phyloP scores from a whole-genome alignment of 1,140 invertebrate species.

The Zaprionus gabonicus region DNA sequence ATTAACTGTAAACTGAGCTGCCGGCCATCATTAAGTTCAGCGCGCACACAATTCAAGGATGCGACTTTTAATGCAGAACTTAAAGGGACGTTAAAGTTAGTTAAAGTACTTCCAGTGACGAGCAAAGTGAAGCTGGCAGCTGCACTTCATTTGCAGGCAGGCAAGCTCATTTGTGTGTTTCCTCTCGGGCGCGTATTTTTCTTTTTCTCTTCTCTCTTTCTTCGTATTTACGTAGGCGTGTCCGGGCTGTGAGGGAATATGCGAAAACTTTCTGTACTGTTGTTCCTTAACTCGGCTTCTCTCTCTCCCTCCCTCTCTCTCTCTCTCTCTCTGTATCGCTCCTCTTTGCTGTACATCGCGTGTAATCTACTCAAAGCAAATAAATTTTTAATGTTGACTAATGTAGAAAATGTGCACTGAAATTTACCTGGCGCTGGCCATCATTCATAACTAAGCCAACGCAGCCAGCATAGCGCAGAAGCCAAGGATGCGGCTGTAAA shows the following conservation, averaged over 20 bases:
- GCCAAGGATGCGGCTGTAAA: constrained; percentile 37
- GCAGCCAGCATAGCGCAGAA: constrained; percentile 6
- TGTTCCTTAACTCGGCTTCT: constrained; percentile 31
- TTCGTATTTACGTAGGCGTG: constrained; percentile 39
- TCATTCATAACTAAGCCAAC: constrained; percentile 36
- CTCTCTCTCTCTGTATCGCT: not conserved
- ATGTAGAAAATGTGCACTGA: constrained; percentile 77
- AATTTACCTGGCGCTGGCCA: constrained; percentile 67
- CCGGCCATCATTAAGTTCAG: constrained; percentile 50
- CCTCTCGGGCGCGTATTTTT: constrained; percentile 43
- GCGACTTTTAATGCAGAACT: constrained; percentile 56
- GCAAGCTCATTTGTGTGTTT: constrained; percentile 71
- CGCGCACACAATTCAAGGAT: constrained; percentile 16
- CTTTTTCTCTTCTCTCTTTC: constrained; percentile 12
- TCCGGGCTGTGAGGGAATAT: constrained; percentile 41
- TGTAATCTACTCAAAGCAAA: constrained; percentile 81
- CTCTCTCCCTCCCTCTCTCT: not conserved
- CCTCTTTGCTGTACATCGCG: constrained; percentile 22
- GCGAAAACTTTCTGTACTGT: constrained; percentile 59
- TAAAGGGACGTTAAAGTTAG: constrained; percentile 64
- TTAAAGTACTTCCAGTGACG: constrained; percentile 53
- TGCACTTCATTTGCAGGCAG: constrained; percentile 72
- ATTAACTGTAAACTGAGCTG: constrained; percentile 44
- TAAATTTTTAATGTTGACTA: constrained; percentile 82
- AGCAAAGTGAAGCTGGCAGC: constrained; percentile 70